These are phyloP conservation scores for Heterodera filipjevi DNA, from an alignment of 2,888 invertebrate species.

Conservation along the genomic window DNA sequence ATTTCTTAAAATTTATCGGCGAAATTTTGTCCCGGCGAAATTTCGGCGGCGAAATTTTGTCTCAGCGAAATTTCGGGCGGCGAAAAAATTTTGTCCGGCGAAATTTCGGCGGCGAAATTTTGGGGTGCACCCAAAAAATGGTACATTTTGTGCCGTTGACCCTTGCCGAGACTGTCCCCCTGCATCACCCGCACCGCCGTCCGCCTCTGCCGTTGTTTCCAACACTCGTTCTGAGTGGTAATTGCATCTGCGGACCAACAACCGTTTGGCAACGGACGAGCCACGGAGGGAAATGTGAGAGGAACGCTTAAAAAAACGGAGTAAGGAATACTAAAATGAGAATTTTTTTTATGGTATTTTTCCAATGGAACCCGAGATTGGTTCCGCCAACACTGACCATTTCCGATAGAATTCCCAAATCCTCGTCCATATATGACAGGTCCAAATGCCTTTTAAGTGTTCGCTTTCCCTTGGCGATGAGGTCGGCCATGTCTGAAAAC, in stretches of 20 bases:
- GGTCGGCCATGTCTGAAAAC: constrained; percentile 38
- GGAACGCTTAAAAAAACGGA: constrained; percentile 29
- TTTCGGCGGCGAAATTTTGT: no score
- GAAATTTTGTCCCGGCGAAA: no score
- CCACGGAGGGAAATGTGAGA: constrained; percentile 20
- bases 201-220: constrained; percentile 34
- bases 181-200: not conserved
- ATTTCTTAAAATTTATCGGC: no score
- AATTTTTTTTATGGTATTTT: not conserved
- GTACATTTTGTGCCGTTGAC: not conserved
- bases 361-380: not conserved
- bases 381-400: no score
- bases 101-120: no score
- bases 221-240: constrained; percentile 61
- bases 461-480: constrained; percentile 31
- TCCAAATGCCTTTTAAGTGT: constrained; percentile 37
- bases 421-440: constrained; percentile 38
- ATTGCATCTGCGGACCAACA: constrained; percentile 57
- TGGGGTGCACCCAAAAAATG: no score
- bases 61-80: no score
- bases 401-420: constrained; percentile 42
- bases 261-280: constrained; percentile 26
- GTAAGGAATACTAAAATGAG: not conserved
- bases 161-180: not conserved
- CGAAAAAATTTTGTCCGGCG: no score